Conservation (phyloP, 2,888 invertebrate genomes). For the Rhagophthalmus giganteus region DNA sequence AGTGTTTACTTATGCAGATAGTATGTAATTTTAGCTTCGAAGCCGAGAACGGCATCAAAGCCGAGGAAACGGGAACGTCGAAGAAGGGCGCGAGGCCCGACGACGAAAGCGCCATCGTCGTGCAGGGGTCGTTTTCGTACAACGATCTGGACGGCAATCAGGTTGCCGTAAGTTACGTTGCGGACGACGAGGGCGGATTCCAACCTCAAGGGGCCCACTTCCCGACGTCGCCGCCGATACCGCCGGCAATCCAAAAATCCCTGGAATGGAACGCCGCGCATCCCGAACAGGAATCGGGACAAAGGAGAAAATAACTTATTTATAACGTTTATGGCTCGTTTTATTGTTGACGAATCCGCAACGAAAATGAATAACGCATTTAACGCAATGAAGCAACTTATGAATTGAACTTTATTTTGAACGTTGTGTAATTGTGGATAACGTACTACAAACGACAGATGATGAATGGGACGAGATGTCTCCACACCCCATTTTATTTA, state of each 20-base stretch:
- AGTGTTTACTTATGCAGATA: too few relatives aligned
- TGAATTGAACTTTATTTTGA: too few relatives aligned
- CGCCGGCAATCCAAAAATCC: conserved; percentile 74
- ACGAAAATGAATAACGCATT: not conserved
- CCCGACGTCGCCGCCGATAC: conserved; percentile 76
- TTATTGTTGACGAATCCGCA: conserved; percentile 3
- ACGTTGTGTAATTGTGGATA: too few relatives aligned
- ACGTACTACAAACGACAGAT: too few relatives aligned
- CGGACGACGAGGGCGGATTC: conserved; percentile 71
- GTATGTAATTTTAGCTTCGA: too few relatives aligned
- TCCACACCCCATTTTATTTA: too few relatives aligned
- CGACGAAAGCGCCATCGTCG: conserved; percentile 66
- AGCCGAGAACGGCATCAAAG: conserved; percentile 80
- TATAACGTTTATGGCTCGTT: conserved; percentile 7
- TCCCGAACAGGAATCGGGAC: conserved; percentile 59
- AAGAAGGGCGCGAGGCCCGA: conserved; percentile 73
- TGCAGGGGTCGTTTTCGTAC: conserved; percentile 69
- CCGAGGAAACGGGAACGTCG: conserved; percentile 75
- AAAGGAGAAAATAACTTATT: conserved; percentile 1
- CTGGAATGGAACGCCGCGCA: conserved; percentile 70
- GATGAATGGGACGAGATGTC: too few relatives aligned
- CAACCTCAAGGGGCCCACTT: conserved; percentile 68
- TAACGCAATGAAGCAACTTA: too few relatives aligned
- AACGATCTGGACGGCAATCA: conserved; percentile 72
- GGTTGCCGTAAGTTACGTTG: conserved; percentile 69